Percentiles rank a stretch among this genome's conserved stretches.
phyloP scores from a whole-genome alignment of 2,797 vertebrate species.

The Tragelaphus eurycerus region DNA sequence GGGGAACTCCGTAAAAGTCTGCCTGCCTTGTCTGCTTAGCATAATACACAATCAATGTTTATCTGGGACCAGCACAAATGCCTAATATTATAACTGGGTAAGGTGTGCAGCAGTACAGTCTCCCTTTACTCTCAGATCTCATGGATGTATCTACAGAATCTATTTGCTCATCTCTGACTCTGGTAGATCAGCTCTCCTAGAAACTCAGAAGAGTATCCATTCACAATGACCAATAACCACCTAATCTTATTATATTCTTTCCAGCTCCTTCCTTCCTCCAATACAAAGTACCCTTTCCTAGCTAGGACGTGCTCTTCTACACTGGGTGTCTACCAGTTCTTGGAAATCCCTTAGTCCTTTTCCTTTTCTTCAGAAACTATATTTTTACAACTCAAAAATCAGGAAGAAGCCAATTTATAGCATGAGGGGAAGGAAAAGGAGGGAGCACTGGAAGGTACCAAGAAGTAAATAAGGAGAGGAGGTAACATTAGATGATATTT shows the following conservation, averaged over 20 bases:
- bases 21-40: not conserved
- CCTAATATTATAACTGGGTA: not conserved
- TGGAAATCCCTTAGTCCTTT: not conserved
- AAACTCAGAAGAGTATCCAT: not conserved
- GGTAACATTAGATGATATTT: not conserved
- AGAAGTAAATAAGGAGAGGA: not conserved
- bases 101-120: not conserved
- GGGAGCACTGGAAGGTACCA: not conserved
- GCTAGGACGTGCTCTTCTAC: not conserved
- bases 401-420: not conserved
- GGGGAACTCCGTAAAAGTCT: not conserved
- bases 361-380: not conserved
- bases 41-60: not conserved
- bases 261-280: not conserved
- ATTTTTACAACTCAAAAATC: not conserved
- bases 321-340: not conserved
- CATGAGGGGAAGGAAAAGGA: not conserved
- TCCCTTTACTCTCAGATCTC: not conserved
- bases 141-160: not conserved
- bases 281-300: not conserved
- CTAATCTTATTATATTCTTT: not conserved
- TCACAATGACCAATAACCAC: not conserved
- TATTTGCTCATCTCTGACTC: not conserved
- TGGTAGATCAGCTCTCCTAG: not conserved
- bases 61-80: fast-evolving